A percentile compares a stretch with the other conserved stretches of the same genome.
Evolutionary conservation across 1,140 invertebrate genomes (phyloP).

Genomic region (Kradibia gibbosae): DNA sequence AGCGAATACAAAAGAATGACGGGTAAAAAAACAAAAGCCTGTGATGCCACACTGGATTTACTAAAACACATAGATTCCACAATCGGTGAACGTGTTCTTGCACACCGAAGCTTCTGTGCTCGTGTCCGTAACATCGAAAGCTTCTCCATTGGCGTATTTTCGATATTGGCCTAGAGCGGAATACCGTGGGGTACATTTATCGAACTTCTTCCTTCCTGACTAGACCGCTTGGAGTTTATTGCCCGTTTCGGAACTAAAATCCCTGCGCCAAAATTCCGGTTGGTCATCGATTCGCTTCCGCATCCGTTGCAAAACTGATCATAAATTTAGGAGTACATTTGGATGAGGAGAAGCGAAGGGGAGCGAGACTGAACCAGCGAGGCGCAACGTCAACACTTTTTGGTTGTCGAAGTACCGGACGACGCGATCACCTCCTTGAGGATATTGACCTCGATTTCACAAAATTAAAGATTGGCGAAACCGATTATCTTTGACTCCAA

Average conservation of each 20-base stretch:
- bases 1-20: neutral
- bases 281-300: constrained; percentile 51
- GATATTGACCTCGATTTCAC: neutral
- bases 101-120: neutral
- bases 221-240: constrained; percentile 55
- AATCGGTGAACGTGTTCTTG: neutral
- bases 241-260: constrained; percentile 52
- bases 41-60: neutral
- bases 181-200: neutral
- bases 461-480: neutral
- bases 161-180: neutral
- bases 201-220: neutral
- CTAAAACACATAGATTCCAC: too few relatives aligned
- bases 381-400: neutral
- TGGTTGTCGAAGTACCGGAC: too few relatives aligned
- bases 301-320: constrained; percentile 60
- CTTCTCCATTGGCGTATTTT: neutral
- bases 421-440: neutral
- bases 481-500: neutral
- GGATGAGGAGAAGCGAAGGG: too few relatives aligned
- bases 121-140: constrained; percentile 19
- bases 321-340: constrained; percentile 57
- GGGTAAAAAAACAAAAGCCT: neutral
- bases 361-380: too few relatives aligned
- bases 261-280: constrained; percentile 60